Evolutionary conservation across 30 jellyfish, hydroid and myxozoan species (phyloP), one percentile per base, ranked within the genome.

Genomic region (Catostylus mosaicus): DNA sequence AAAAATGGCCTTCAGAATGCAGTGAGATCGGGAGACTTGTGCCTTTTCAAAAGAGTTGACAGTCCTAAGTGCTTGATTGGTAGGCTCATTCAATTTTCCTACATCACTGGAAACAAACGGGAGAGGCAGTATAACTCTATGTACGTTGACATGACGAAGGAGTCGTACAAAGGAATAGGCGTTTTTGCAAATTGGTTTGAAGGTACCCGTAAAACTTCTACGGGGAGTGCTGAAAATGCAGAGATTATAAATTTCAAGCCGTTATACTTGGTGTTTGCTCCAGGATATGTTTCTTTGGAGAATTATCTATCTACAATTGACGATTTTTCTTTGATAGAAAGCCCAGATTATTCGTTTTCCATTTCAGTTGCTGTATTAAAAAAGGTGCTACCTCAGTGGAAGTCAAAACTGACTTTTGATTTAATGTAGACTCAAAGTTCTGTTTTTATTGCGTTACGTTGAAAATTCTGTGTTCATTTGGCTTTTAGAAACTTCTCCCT

Each of bases 61-160:
- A 37, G 48, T 18, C 16, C 57, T 34, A 80, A 80, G 1, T 64
- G 84, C 67, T 51, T 80, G 65, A 19, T 65, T 29, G 90, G 85
- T 22, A 64, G 90, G 48, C 26, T 66, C 47, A 52, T 64, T 24
- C 90, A 80, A 47, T 80, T 80, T 67, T 80, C 90, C 18, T 80
- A 63, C 62, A 23, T 80, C 33, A 22, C 45, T 6, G 90, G 90
- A 16, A 47, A 20, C 24, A 80, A 80, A 45, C 20, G 85, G 51
- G 74, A 65, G 30, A 37, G 84, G 69, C 80, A 78, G 40, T 78
- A 78, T 38, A 6, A 69, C 70, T 59, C 82, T 10, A 22, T 24
- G 31, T 78, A 31, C 65, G 84, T 78, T n/a, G 89, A 78, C 70
- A 78, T 78, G 88, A 36, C 83, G 18, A 61, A 59, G 47, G 33